Conservation (phyloP, 2,797 vertebrate genomes). For the Meriones psammophilus region DNA sequence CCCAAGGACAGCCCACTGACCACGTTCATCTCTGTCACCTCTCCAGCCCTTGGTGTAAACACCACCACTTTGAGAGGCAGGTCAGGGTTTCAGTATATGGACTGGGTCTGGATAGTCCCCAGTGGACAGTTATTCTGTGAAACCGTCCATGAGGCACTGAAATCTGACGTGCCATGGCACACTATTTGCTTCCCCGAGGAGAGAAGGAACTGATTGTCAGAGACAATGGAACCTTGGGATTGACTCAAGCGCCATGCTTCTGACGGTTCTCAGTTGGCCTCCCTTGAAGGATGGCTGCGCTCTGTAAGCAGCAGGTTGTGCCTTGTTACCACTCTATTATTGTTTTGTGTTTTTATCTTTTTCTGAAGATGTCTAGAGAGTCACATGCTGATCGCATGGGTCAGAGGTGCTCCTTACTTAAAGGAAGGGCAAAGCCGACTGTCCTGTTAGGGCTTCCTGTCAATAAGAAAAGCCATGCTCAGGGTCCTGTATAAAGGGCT, state of each 20-base stretch:
- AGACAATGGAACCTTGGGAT: too few relatives aligned
- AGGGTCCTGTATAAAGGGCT: background rate
- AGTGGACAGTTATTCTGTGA: background rate
- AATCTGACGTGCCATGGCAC: too few relatives aligned
- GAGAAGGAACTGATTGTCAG: background rate
- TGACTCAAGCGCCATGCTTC: background rate
- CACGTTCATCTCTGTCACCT: background rate
- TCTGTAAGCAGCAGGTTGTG: background rate
- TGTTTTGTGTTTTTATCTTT: background rate
- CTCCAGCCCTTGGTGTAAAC: background rate
- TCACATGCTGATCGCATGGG: fast-evolving
- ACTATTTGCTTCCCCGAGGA: background rate
- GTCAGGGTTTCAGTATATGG: background rate
- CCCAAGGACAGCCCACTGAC: background rate
- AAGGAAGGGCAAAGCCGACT: background rate
- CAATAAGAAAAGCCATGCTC: background rate
- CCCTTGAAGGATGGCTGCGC: fast-evolving
- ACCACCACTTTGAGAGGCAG: background rate
- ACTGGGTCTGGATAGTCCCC: background rate
- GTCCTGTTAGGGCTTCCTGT: background rate
- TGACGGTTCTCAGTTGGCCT: too few relatives aligned
- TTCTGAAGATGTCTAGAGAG: background rate
- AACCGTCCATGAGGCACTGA: fast-evolving
- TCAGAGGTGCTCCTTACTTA: background rate
- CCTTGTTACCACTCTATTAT: too few relatives aligned